Evolutionary conservation across 1,140 invertebrate species (phyloP).

Genomic region (Lasioglossum baleicum): DNA sequence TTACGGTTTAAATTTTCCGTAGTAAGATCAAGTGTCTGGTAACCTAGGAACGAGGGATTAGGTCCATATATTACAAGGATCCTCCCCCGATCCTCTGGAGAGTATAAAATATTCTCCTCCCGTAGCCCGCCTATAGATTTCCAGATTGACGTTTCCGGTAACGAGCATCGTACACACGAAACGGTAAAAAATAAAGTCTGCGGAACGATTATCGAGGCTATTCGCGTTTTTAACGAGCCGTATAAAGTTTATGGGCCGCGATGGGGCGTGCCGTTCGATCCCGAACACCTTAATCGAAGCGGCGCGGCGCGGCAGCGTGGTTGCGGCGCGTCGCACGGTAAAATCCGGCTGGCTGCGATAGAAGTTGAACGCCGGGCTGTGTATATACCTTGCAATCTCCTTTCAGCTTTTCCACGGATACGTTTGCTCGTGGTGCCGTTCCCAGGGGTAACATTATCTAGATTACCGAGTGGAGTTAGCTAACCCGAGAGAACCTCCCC

Average conservation of each 20-base stretch:
- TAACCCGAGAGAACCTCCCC: slow-evolving; percentile 60
- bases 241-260: slow-evolving; percentile 28
- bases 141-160: not conserved
- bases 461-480: slow-evolving; percentile 63
- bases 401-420: slow-evolving; percentile 59
- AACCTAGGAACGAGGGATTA: no score
- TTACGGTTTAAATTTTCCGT: no score
- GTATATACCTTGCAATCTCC: slow-evolving; percentile 45
- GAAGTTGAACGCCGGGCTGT: not conserved
- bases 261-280: not conserved
- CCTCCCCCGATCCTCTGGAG: not conserved
- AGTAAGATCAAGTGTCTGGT: no score
- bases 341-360: slow-evolving; percentile 13
- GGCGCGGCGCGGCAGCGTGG: not conserved
- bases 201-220: slow-evolving; percentile 12
- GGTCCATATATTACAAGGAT: slow-evolving; percentile 5
- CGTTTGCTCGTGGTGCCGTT: slow-evolving; percentile 42
- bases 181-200: not conserved
- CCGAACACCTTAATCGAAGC: slow-evolving; percentile 9
- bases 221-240: slow-evolving; percentile 20
- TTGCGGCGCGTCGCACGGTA: slow-evolving; percentile 4
- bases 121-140: not conserved
- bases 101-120: not conserved
- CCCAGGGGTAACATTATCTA: slow-evolving; percentile 65
- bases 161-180: not conserved